phyloP scores from a whole-genome alignment of 2,113 vertebrate genomes.

The Sisor rabdophorus region DNA sequence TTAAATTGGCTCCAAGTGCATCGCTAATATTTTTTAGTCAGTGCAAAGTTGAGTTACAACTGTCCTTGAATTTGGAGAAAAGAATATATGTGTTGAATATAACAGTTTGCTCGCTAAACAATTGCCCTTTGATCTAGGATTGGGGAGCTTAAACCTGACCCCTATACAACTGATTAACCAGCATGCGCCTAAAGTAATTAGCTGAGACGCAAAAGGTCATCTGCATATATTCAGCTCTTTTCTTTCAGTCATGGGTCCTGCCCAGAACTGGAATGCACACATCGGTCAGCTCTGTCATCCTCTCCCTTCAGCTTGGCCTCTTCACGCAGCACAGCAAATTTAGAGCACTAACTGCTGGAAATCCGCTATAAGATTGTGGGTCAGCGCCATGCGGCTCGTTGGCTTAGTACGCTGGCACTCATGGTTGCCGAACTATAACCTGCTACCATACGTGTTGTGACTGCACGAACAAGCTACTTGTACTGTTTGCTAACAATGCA shows the following conservation, averaged over 20 bases:
- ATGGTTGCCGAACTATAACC: constrained; percentile 5
- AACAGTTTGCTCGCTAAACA: constrained; percentile 1
- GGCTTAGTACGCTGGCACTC: constrained; percentile 30
- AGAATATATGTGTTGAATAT: neutral
- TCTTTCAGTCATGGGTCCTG: constrained; percentile 22
- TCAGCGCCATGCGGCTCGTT: constrained; percentile 24
- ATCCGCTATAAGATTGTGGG: constrained; percentile 41
- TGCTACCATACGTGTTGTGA: constrained; percentile 3
- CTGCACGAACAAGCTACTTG: neutral
- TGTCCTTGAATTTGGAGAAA: too few species aligned
- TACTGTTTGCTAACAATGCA: constrained; percentile 39
- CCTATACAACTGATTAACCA: constrained; percentile 46
- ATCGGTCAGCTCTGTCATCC: constrained; percentile 44
- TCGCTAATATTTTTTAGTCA: neutral
- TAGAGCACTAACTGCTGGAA: constrained; percentile 44
- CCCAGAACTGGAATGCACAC: constrained; percentile 40
- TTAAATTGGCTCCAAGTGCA: neutral
- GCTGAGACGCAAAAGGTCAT: constrained; percentile 39
- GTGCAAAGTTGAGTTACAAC: neutral
- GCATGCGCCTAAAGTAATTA: constrained; percentile 43
- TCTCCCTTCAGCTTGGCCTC: constrained; percentile 31
- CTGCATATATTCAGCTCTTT: constrained; percentile 28
- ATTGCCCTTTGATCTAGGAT: constrained; percentile 27
- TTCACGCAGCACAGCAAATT: constrained; percentile 25
- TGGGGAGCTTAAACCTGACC: constrained; percentile 45